A percentile compares a stretch with the other conserved stretches of the same genome.
Conservation (phyloP, 1,140 invertebrate genomes). For the Megalopta genalis region DNA sequence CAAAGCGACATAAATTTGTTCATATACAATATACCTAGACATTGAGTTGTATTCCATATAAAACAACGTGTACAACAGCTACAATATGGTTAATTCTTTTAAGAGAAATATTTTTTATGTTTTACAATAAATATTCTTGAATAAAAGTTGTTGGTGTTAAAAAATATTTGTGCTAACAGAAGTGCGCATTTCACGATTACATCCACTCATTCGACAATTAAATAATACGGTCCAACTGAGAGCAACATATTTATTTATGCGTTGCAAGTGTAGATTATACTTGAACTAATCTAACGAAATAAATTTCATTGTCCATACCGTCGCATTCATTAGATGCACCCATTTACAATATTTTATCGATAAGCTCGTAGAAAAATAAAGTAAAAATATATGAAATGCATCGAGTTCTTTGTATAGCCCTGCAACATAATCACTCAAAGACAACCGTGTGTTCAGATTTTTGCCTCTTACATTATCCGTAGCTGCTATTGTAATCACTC, state of each 20-base stretch:
- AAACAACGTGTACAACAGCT: constrained; percentile 20
- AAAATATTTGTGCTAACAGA: not conserved
- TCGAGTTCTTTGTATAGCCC: constrained; percentile 9
- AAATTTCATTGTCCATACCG: constrained; percentile 9
- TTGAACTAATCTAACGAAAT: constrained; percentile 29
- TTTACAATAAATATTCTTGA: constrained; percentile 43
- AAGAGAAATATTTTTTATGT: constrained; percentile 22
- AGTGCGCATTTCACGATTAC: not conserved
- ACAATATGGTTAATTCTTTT: constrained; percentile 14
- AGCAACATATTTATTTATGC: constrained; percentile 18
- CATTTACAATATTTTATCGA: constrained; percentile 13
- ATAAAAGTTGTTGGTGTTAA: constrained; percentile 16
- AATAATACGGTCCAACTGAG: constrained; percentile 10
- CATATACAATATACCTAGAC: not conserved
- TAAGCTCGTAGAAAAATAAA: constrained; percentile 34
- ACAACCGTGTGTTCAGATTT: constrained; percentile 2
- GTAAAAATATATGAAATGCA: constrained; percentile 38
- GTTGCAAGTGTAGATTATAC: constrained; percentile 25
- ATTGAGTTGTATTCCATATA: constrained; percentile 27
- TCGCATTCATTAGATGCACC: constrained; percentile 13
- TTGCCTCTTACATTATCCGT: not conserved
- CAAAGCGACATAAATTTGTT: not conserved
- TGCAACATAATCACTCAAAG: constrained; percentile 19
- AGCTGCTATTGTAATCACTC: constrained; percentile 45
- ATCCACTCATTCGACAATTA: constrained; percentile 3